phyloP scores from a whole-genome alignment of 2,797 vertebrate species.

The Acrossocheilus wenchowensis region DNA sequence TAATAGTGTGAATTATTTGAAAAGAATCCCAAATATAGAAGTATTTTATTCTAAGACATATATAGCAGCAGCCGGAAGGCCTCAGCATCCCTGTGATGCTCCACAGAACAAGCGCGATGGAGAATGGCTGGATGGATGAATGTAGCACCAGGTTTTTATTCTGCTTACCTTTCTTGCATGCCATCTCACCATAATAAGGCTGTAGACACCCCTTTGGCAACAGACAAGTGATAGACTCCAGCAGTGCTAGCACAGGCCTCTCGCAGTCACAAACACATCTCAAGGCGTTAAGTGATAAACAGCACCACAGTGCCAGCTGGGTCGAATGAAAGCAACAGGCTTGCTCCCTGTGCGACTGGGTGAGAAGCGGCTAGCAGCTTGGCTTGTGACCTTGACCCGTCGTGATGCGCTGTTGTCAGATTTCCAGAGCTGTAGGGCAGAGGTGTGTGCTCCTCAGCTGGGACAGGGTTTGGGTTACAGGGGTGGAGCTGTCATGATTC shows the following conservation, averaged over 20 bases:
- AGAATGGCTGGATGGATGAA: not conserved
- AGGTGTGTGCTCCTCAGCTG: conserved; percentile 21
- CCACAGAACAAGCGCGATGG: not conserved
- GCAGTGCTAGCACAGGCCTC: conserved; percentile 23
- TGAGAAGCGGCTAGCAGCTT: not conserved
- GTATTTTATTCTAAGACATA: not conserved
- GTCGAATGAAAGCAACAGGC: conserved; percentile 12
- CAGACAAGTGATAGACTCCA: conserved; percentile 10
- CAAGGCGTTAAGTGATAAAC: not conserved
- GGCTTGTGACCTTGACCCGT: conserved; percentile 20
- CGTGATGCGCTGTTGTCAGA: conserved; percentile 8
- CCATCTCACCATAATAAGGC: not conserved
- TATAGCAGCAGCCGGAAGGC: not conserved
- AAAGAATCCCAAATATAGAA: not conserved
- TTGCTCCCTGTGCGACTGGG: not conserved
- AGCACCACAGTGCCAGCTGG: conserved; percentile 28
- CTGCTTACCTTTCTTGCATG: not conserved
- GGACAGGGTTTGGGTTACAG: conserved; percentile 1
- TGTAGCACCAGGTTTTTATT: not conserved
- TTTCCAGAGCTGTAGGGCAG: not conserved
- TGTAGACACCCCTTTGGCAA: not conserved
- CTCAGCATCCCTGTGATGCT: too few relatives aligned
- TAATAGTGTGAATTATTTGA: not conserved
- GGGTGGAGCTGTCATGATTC: not conserved
- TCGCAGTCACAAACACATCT: conserved; percentile 23